Evolutionary conservation across 1,140 invertebrate species (phyloP).

Genomic region (Rhopalosiphum maidis): DNA sequence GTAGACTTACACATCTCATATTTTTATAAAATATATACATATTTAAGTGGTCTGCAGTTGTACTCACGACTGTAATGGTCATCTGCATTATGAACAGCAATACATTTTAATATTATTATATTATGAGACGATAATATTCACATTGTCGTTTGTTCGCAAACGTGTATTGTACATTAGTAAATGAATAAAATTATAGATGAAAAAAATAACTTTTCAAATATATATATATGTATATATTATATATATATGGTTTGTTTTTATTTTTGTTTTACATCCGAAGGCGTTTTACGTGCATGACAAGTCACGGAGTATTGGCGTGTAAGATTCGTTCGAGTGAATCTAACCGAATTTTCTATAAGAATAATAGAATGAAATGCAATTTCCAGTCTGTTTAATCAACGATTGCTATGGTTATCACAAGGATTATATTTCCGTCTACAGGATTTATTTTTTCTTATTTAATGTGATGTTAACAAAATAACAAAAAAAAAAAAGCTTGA

Average conservation of each 20-base stretch:
- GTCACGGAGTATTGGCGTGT: not conserved
- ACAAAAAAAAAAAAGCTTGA: not conserved
- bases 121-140: not conserved
- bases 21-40: not conserved
- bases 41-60: not conserved
- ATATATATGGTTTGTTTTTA: not conserved
- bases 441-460: conserved; percentile 10
- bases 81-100: not conserved
- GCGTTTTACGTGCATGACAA: not conserved
- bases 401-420: not conserved
- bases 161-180: not conserved
- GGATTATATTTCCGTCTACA: not conserved
- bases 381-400: conserved; percentile 15
- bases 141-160: not conserved
- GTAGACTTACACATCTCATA: not conserved
- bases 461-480: not conserved
- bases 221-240: too few species aligned
- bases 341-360: not conserved
- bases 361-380: not conserved
- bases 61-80: not conserved
- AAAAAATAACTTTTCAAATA: not conserved
- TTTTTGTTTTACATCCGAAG: not conserved
- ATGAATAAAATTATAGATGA: not conserved
- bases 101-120: not conserved
- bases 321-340: not conserved